Evolutionary conservation across 1,140 invertebrate species (phyloP), one percentile per base, ranked within the genome.

Genomic region (Drosophila fuyamai): DNA sequence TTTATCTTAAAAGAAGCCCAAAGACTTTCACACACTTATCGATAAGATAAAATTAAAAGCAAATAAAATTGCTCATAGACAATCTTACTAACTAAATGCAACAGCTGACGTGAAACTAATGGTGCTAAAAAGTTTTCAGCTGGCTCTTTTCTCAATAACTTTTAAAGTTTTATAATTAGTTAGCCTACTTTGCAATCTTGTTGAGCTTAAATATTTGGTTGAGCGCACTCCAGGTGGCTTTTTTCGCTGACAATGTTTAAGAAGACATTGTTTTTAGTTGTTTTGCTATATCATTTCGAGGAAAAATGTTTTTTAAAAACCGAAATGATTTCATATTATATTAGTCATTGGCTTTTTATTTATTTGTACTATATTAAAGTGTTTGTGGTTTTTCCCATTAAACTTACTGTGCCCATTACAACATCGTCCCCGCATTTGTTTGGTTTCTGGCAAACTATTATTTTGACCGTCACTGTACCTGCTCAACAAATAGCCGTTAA

Each of bases 1-100:
- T 73, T 74, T 74, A 73, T 73, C 57, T 61, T 5, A 74, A 35
- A n/a, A 35, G 53, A 73, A 46, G 44, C 65, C 66, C 23, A 50
- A 71, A 72, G 68, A 50, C 66, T 72, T 72, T 71, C 68, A 70
- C 67, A 47, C 43, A 71, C 50, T 35, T 71, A 70, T 70, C 67
- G 65, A 71, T 71, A 71, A 71, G 67, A 71, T 71, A 71, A 71
- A 68, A 48, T 68, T 51, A 5, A 51, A 68, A 65, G 46, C 29
- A 66, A 51, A 66, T 44, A 23, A 27, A 47, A 44, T 40, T 53
- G 32, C 41, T 46, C 23, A 68, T 48, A 38, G 16, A 12, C n/a
- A n/a, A 32, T 27, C 56, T 38, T 9, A 6, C 6, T 38, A 8
- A 32, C 50, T 7, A 16, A 38, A 29, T 40, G 23, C 16, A 32